Percentiles rank a stretch among this genome's conserved stretches.
These are phyloP conservation scores for Heliconius nattereri DNA, from an alignment of 1,140 invertebrate species.

Conservation along the genomic window DNA sequence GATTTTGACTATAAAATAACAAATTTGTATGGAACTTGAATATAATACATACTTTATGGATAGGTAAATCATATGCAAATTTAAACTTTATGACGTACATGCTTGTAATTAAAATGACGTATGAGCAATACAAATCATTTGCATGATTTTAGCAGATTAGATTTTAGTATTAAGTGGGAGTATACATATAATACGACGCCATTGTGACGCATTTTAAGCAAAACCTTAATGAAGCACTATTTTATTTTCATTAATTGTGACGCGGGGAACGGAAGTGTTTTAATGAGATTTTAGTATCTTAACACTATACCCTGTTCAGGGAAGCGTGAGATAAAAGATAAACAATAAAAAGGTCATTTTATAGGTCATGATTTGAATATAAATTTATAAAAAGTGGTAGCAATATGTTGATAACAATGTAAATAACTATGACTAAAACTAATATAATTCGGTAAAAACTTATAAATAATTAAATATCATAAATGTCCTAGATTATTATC, in stretches of 20 bases:
- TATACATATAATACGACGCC: background rate
- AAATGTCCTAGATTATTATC: no score
- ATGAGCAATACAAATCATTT: conserved; percentile 12
- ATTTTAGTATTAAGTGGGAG: background rate
- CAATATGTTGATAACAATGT: no score
- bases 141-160: background rate
- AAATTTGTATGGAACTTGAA: background rate
- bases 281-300: no score
- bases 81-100: conserved; percentile 10
- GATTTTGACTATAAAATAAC: background rate
- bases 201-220: background rate
- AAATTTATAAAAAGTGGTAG: no score
- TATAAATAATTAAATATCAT: no score
- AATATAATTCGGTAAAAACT: no score
- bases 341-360: no score
- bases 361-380: no score
- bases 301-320: no score
- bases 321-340: no score
- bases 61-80: conserved; percentile 5
- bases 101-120: conserved; percentile 8
- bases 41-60: background rate
- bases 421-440: no score
- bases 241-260: background rate
- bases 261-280: no score
- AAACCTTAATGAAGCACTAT: background rate